Percentiles rank a stretch among this genome's conserved stretches.
These are phyloP conservation scores for Horisme vitalbata DNA, from an alignment of 2,888 invertebrate species.

Conservation along the genomic window DNA sequence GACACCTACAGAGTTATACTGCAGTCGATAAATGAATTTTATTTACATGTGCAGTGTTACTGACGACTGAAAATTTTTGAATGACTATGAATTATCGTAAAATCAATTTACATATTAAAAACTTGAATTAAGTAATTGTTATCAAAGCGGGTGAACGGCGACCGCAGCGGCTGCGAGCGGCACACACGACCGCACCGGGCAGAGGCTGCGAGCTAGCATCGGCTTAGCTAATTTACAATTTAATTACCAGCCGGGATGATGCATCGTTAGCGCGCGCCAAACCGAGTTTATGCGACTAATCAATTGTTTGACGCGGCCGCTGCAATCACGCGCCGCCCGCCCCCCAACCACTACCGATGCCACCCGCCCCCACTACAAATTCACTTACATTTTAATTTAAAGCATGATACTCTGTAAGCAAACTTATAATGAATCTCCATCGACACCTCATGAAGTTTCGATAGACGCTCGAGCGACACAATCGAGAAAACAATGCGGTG, in stretches of 20 bases:
- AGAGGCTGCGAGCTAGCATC: slow-evolving; percentile 65
- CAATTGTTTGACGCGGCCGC: slow-evolving; percentile 82
- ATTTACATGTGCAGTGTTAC: background rate
- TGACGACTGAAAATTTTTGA: background rate
- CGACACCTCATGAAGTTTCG: slow-evolving; percentile 62
- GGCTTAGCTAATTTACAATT: slow-evolving; percentile 82
- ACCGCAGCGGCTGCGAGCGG: slow-evolving; percentile 38
- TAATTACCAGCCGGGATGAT: slow-evolving; percentile 81
- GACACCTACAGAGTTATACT: background rate
- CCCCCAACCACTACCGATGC: slow-evolving; percentile 33
- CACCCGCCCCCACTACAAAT: slow-evolving; percentile 22
- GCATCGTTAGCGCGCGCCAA: slow-evolving; percentile 81
- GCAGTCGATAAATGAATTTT: background rate
- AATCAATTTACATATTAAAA: no score
- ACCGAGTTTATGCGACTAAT: slow-evolving; percentile 83
- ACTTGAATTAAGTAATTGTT: no score
- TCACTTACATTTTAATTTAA: slow-evolving; percentile 15
- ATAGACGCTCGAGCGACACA: slow-evolving; percentile 64
- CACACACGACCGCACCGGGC: slow-evolving; percentile 45
- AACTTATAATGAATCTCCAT: slow-evolving; percentile 51
- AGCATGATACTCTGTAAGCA: slow-evolving; percentile 21
- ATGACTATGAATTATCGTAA: background rate
- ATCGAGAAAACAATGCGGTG: slow-evolving; percentile 75
- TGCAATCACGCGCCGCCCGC: slow-evolving; percentile 73
- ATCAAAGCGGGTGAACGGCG: slow-evolving; percentile 43